Percentiles rank a stretch among this genome's conserved stretches.
These are phyloP conservation scores for Papilio demoleus DNA, from an alignment of 2,888 invertebrate species.

Conservation along the genomic window DNA sequence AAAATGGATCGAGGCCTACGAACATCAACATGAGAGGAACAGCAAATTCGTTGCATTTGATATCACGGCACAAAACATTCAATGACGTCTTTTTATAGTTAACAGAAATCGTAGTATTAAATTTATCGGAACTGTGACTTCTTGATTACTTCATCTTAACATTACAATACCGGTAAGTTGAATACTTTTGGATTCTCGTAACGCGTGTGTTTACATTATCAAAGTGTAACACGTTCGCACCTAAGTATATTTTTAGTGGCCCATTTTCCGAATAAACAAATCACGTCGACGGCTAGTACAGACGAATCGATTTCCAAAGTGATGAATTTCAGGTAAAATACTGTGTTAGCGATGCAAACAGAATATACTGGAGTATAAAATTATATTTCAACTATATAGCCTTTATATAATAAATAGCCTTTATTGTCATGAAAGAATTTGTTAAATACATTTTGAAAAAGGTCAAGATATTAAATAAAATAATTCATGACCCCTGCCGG, in stretches of 20 bases:
- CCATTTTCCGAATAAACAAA: conserved; percentile 36
- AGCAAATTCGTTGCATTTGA: no score
- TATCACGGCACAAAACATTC: no score
- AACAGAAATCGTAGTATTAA: no score
- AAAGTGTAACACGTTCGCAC: background rate
- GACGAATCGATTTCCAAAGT: conserved; percentile 1
- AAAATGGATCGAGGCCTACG: no score
- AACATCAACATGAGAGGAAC: no score
- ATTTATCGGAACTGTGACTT: background rate
- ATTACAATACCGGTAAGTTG: background rate
- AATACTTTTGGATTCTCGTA: background rate
- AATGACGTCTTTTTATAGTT: no score
- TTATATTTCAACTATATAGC: background rate
- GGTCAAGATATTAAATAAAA: no score
- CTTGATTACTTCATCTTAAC: background rate
- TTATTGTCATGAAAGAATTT: no score
- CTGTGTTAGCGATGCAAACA: conserved; percentile 1
- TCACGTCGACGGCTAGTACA: background rate
- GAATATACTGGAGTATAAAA: background rate
- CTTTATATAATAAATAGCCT: no score
- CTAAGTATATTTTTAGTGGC: conserved; percentile 37
- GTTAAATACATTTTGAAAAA: no score
- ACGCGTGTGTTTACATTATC: conserved; percentile 11
- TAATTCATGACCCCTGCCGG: no score
- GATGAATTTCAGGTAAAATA: conserved; percentile 13